Conservation (phyloP, 2,113 vertebrate species). For the Semicossyphus pulcher region DNA sequence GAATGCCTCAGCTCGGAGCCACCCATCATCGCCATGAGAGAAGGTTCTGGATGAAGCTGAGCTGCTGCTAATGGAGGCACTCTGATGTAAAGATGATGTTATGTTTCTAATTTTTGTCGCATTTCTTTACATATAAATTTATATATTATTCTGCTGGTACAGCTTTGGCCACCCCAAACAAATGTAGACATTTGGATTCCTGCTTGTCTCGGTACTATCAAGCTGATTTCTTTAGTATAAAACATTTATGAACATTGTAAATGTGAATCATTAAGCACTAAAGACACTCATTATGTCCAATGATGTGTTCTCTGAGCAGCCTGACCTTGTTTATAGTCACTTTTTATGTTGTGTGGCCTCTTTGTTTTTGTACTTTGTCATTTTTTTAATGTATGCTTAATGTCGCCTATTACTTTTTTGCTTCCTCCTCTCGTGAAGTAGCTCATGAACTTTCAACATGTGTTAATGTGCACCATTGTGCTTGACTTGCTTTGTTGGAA, state of each 20-base stretch:
- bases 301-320: slow-evolving; percentile 62
- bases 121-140: slow-evolving; percentile 38
- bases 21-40: slow-evolving; percentile 28
- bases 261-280: slow-evolving; percentile 56
- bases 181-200: slow-evolving; percentile 65
- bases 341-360: slow-evolving; percentile 67
- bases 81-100: slow-evolving; percentile 32
- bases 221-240: slow-evolving; percentile 83
- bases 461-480: slow-evolving; percentile 92
- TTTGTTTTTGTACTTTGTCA: slow-evolving; percentile 62
- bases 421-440: slow-evolving; percentile 87
- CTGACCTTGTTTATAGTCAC: slow-evolving; percentile 63
- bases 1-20: slow-evolving; percentile 39
- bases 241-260: slow-evolving; percentile 82
- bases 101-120: slow-evolving; percentile 39
- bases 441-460: slow-evolving; percentile 90
- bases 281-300: slow-evolving; percentile 59
- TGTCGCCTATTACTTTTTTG: slow-evolving; percentile 61
- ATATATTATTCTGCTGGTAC: slow-evolving; percentile 68
- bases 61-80: slow-evolving; percentile 40
- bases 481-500: slow-evolving; percentile 81
- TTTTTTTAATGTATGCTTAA: slow-evolving; percentile 62
- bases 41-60: slow-evolving; percentile 41
- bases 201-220: slow-evolving; percentile 49
- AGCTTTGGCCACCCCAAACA: slow-evolving; percentile 87